phyloP scores from a whole-genome alignment of 2,113 vertebrate genomes.

The Panurus biarmicus region DNA sequence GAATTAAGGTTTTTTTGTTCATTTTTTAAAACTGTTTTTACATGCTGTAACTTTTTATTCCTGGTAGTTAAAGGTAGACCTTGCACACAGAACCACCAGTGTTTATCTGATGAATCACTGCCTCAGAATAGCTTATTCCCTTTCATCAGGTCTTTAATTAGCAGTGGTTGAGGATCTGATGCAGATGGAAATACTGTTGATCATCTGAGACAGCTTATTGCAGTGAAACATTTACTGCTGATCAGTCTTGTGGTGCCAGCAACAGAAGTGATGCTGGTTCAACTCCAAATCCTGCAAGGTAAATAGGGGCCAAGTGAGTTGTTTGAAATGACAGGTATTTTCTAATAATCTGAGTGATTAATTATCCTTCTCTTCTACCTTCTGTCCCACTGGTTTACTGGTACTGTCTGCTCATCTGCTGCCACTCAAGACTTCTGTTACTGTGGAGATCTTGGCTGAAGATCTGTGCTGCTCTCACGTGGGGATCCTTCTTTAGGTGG shows the following conservation, averaged over 20 bases:
- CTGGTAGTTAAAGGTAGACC: background rate
- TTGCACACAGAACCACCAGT: background rate
- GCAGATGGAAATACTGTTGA: background rate
- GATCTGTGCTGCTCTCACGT: background rate
- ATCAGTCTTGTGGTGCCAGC: background rate
- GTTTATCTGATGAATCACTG: background rate
- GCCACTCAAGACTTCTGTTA: rapidly evolving
- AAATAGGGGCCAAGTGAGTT: background rate
- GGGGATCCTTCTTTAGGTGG: background rate
- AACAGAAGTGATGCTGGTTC: background rate
- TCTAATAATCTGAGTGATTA: background rate
- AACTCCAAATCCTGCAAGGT: background rate
- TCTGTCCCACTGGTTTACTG: background rate
- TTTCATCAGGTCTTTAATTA: background rate
- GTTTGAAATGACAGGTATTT: background rate
- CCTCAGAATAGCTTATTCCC: background rate
- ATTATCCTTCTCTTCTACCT: background rate
- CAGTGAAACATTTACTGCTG: background rate
- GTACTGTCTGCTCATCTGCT: background rate
- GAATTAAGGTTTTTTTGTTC: rapidly evolving
- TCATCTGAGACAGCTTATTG: background rate
- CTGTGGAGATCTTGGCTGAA: background rate
- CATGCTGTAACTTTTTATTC: background rate
- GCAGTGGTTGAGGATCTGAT: background rate
- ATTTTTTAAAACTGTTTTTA: background rate